Conservation (phyloP, 2,888 invertebrate genomes). For the Andricus quercusramuli region DNA sequence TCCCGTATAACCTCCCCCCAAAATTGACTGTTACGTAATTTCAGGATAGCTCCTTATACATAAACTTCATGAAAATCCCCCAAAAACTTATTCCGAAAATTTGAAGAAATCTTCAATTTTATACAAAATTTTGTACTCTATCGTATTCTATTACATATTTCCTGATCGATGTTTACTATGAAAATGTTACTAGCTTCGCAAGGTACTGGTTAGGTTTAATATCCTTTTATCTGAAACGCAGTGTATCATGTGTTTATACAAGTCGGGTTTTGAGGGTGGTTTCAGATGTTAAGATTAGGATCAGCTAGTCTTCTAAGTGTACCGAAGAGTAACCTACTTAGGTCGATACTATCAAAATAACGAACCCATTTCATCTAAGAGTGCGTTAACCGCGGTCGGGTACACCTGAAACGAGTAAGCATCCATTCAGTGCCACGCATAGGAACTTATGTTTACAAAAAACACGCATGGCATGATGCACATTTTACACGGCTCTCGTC, state of each 20-base stretch:
- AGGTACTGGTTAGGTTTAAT: not conserved
- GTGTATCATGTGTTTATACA: not conserved
- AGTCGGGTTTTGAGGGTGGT: not conserved
- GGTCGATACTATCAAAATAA: constrained; percentile 70
- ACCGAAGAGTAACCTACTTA: constrained; percentile 4
- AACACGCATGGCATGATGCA: constrained; percentile 33
- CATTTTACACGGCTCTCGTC: constrained; percentile 53
- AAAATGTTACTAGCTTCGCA: not conserved
- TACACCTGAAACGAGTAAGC: constrained; percentile 66
- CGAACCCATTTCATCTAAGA: constrained; percentile 70
- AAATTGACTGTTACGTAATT: too few relatives aligned
- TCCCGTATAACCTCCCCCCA: too few relatives aligned
- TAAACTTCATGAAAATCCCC: too few relatives aligned
- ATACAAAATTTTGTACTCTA: not conserved
- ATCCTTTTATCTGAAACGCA: not conserved
- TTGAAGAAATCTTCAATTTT: too few relatives aligned
- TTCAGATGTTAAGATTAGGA: constrained; percentile 7
- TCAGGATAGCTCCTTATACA: too few relatives aligned
- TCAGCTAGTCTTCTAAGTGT: not conserved
- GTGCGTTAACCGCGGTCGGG: constrained; percentile 70
- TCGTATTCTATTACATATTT: too few relatives aligned
- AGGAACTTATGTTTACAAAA: constrained; percentile 12
- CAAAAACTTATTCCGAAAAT: too few relatives aligned
- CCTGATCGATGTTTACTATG: too few relatives aligned
- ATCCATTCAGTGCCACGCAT: constrained; percentile 36